Base-by-base conservation (phyloP, 1,140 invertebrate genomes). In the Diplogasteroides magnus region DNA sequence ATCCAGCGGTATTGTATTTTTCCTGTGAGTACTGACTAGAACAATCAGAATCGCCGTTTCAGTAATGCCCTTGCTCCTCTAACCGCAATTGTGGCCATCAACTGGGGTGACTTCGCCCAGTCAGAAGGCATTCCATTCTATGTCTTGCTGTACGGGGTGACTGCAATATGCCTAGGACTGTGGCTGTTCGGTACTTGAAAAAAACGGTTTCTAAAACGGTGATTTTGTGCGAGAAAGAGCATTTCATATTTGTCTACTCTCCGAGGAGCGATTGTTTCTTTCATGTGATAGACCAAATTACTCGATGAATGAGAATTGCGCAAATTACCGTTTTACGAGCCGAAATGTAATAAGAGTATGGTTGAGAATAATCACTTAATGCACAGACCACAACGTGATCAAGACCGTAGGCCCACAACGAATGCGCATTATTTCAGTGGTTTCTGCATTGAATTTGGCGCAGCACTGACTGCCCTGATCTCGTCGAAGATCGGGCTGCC, bases 101-200 rank as follows among this genome's bases (percentile, higher is more conserved):
- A 77, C 62, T n/a, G 23, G 2, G 32, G 48, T 28, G 67, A 66
- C 57, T 74, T 78, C 2, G 28, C 66, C 2, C 74, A 73, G 60
- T 55, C 63, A 13, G 68, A 28, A 13, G 75, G 64, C n/a, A 78
- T 77, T 11, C 72, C 79, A 23, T 68, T 80, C 26, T 81, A 73
- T 31, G 59, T 82, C 1, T 61, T 98, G 27, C 84, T 97, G 28
- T 98, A 91, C 82, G 96, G 96, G 25, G 95, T 94, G 25, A 84
- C 94, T 60, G 94, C 95, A 19, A 98, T 98, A 78, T 91, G 92
- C 1, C 85, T 93, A 6, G 96, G 96, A n/a, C 87, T 98, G 28
- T 98, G 95, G 92, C 82, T 95, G 19, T 93, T 92, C 90, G 95
- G 78, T n/a, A n/a, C n/a, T n/a, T n/a, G n/a, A n/a, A n/a, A n/a